Conservation (phyloP, 35 echinoderm and acorn worm species). For the Heliocidaris erythrogramma region DNA sequence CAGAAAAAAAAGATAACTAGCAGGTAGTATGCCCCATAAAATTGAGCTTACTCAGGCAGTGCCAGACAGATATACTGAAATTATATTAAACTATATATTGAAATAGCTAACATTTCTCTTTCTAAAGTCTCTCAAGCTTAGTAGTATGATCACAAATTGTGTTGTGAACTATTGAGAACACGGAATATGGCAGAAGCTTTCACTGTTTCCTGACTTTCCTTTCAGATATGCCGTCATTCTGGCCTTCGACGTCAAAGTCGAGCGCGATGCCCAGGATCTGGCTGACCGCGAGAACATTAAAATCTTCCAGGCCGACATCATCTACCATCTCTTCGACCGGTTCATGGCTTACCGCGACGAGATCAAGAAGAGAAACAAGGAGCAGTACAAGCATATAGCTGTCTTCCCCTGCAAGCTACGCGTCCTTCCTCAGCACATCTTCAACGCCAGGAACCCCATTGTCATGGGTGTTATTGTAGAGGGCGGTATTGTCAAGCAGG, state of each 20-base stretch:
- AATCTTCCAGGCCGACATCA: slow-evolving; percentile 97
- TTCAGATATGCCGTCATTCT: slow-evolving; percentile 93
- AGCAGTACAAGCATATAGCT: slow-evolving; percentile 93
- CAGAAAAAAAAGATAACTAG: too few relatives aligned
- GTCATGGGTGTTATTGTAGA: slow-evolving; percentile 86
- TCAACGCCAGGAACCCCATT: slow-evolving; percentile 94
- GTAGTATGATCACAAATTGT: too few relatives aligned
- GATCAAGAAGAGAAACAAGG: slow-evolving; percentile 64
- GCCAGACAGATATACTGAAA: too few relatives aligned
- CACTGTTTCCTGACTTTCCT: neutral
- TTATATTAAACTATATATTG: too few relatives aligned
- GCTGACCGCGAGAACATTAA: slow-evolving; percentile 92
- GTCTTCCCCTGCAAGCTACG: slow-evolving; percentile 95
- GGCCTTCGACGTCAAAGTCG: slow-evolving; percentile 93
- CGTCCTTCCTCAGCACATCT: slow-evolving; percentile 77
- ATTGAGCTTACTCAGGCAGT: too few relatives aligned
- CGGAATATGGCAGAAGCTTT: too few relatives aligned
- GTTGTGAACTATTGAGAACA: too few relatives aligned
- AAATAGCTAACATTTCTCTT: too few relatives aligned
- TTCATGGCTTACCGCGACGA: slow-evolving; percentile 86
- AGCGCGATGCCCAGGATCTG: slow-evolving; percentile 95
- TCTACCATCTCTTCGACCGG: slow-evolving; percentile 95
- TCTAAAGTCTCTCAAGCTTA: too few relatives aligned
- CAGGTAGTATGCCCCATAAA: too few relatives aligned
- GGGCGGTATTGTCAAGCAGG: slow-evolving; percentile 83